Percentiles rank a stretch among this genome's conserved stretches.
phyloP scores from a whole-genome alignment of 2,113 vertebrate species.

The Salvelinus fontinalis region DNA sequence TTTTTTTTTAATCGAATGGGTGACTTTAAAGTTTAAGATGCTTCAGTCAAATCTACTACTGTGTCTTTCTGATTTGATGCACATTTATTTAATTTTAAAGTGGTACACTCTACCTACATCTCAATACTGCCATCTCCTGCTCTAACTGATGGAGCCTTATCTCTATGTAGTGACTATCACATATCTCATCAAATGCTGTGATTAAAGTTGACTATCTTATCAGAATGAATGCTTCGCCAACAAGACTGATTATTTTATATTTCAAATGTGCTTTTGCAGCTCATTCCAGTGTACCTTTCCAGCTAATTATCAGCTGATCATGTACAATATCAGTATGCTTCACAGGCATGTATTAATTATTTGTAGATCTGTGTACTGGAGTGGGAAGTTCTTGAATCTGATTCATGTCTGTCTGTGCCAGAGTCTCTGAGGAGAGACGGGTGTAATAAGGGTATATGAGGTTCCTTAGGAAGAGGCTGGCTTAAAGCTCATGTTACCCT shows the following conservation, averaged over 20 bases:
- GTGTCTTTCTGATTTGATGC: too few species aligned
- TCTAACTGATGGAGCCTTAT: too few species aligned
- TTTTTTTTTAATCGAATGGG: neutral
- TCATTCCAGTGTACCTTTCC: neutral
- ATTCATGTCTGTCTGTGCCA: neutral
- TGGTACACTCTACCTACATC: too few species aligned
- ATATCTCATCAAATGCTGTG: too few species aligned
- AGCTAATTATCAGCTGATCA: neutral
- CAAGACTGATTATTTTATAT: neutral
- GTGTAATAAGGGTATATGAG: neutral
- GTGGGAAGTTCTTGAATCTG: neutral
- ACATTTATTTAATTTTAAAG: too few species aligned
- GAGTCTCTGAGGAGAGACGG: neutral
- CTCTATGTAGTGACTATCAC: too few species aligned
- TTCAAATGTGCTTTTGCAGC: neutral
- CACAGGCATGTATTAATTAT: neutral
- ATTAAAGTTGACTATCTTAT: too few species aligned
- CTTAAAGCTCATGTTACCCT: neutral
- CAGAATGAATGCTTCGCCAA: neutral
- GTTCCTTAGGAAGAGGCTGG: neutral
- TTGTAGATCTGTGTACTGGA: too few species aligned
- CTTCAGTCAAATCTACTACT: too few species aligned
- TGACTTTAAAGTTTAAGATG: too few species aligned
- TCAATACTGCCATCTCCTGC: too few species aligned
- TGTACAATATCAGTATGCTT: neutral